A percentile compares a stretch with the other conserved stretches of the same genome.
Conservation (phyloP, 2,113 vertebrate genomes). For the Phylloscopus trochilus region DNA sequence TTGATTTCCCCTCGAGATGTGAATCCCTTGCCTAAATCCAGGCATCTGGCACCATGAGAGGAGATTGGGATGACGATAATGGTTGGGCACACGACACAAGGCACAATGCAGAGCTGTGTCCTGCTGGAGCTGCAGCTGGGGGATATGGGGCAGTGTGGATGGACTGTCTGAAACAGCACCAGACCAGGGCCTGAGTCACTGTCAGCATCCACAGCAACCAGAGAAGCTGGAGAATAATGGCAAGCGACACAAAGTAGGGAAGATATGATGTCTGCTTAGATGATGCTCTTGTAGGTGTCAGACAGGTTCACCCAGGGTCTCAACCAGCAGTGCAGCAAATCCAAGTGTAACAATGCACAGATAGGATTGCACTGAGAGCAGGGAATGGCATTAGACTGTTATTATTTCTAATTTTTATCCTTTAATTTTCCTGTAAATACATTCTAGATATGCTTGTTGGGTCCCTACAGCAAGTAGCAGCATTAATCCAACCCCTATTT, state of each 20-base stretch:
- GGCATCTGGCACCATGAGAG: background rate
- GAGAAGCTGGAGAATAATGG: background rate
- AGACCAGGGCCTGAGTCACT: background rate
- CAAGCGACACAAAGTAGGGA: background rate
- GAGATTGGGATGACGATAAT: background rate
- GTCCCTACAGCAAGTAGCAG: background rate
- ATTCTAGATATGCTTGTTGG: background rate
- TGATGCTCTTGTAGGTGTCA: background rate
- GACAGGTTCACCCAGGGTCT: background rate
- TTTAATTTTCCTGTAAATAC: background rate
- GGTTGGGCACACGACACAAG: background rate
- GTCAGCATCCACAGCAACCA: background rate
- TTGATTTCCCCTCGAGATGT: background rate
- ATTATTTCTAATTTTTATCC: background rate
- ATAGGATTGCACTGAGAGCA: background rate
- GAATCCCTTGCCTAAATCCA: background rate
- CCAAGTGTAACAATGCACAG: rapidly evolving
- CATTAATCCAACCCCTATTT: background rate
- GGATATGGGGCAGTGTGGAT: background rate
- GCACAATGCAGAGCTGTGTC: background rate
- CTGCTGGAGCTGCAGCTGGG: background rate
- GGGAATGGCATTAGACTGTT: background rate
- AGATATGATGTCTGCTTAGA: background rate
- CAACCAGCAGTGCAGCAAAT: background rate
- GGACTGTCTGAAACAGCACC: background rate